A percentile compares a stretch with the other conserved stretches of the same genome.
These are phyloP conservation scores for Sabatieria punctata DNA, from an alignment of 2,888 invertebrate species.

Conservation along the genomic window DNA sequence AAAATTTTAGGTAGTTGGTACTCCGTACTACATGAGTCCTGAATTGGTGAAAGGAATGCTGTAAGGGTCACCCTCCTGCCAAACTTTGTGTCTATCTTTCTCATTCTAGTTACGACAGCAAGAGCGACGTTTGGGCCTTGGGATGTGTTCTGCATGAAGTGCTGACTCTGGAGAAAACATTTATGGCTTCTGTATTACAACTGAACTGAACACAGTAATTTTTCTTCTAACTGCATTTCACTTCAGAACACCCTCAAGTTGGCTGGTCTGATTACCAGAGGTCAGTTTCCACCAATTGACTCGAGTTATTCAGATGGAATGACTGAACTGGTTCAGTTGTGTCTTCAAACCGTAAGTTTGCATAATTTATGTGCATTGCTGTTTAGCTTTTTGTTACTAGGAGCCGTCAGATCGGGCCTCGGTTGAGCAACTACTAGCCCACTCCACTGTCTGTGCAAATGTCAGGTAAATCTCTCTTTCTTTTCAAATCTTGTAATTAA, in stretches of 20 bases:
- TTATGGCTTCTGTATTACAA: not conserved
- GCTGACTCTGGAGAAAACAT: constrained; percentile 1
- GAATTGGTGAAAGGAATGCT: constrained; percentile 44
- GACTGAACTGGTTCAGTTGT: not conserved
- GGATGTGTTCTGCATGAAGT: constrained; percentile 27
- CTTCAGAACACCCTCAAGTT: constrained; percentile 2
- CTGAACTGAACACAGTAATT: not conserved
- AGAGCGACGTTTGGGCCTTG: constrained; percentile 35
- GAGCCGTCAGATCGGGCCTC: too few relatives aligned
- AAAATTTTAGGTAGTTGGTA: constrained; percentile 39
- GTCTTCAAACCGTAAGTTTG: not conserved
- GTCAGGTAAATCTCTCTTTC: too few relatives aligned
- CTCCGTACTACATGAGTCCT: constrained; percentile 56
- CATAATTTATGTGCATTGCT: too few relatives aligned
- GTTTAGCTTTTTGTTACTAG: too few relatives aligned
- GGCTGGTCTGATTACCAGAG: not conserved
- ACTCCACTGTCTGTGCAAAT: too few relatives aligned
- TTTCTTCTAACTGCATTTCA: not conserved
- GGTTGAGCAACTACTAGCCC: too few relatives aligned
- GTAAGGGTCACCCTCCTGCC: too few relatives aligned
- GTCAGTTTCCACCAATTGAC: not conserved
- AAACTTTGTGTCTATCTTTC: constrained; percentile 30
- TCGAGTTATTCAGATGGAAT: not conserved
- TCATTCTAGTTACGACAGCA: constrained; percentile 32
- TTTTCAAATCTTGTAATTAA: too few relatives aligned